phyloP scores from a whole-genome alignment of 1,140 invertebrate genomes.

The Holotrichia oblita region DNA sequence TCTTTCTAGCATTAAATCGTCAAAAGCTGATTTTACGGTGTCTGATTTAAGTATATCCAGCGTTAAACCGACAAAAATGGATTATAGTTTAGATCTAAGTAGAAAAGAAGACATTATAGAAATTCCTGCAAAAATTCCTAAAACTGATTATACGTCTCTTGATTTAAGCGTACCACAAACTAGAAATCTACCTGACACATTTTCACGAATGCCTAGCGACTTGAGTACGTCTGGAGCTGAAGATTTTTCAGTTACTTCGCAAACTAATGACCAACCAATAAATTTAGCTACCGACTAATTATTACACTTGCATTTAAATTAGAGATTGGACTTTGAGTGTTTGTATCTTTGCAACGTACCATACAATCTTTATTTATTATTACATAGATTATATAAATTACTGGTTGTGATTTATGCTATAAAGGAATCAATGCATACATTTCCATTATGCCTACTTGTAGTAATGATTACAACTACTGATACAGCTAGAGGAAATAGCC shows the following conservation, averaged over 20 bases:
- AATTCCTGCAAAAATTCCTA: slow-evolving; percentile 48
- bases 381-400: no score
- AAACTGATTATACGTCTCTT: slow-evolving; percentile 41
- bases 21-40: slow-evolving; percentile 60
- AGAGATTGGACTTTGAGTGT: no score
- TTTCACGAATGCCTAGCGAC: slow-evolving; percentile 39
- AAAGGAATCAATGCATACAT: no score
- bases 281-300: slow-evolving; percentile 51
- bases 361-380: no score
- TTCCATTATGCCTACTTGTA: no score
- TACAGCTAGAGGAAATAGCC: no score
- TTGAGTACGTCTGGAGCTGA: not conserved
- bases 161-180: slow-evolving; percentile 42
- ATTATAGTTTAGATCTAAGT: slow-evolving; percentile 53
- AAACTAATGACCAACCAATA: slow-evolving; percentile 48
- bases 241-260: not conserved
- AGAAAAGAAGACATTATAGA: slow-evolving; percentile 48
- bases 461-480: no score
- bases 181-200: slow-evolving; percentile 25
- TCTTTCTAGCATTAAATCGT: slow-evolving; percentile 52
- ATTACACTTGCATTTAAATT: not conserved
- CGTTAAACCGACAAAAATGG: slow-evolving; percentile 59
- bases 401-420: no score
- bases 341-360: no score
- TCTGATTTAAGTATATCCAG: slow-evolving; percentile 59